A percentile compares a stretch with the other conserved stretches of the same genome.
phyloP scores from a whole-genome alignment of 2,797 vertebrate species.

The Poecilia picta region DNA sequence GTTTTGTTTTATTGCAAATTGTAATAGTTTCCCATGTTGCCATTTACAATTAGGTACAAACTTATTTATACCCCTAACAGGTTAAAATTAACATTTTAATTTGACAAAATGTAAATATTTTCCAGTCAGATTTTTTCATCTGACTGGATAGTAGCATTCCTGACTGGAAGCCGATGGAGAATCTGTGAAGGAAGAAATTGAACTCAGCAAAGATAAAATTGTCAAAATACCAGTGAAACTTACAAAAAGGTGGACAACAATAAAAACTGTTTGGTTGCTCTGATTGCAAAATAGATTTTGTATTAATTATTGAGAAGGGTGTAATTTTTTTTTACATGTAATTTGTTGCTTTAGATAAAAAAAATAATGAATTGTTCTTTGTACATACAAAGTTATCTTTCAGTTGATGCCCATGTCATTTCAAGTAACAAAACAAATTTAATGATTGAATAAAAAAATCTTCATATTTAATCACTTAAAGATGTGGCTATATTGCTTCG shows the following conservation, averaged over 20 bases:
- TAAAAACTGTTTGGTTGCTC: not conserved
- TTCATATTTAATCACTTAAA: not conserved
- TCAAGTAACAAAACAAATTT: not conserved
- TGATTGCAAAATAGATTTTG: not conserved
- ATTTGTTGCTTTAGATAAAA: not conserved
- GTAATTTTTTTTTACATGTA: not conserved
- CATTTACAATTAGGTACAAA: not conserved
- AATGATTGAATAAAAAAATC: not conserved
- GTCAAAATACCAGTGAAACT: not conserved
- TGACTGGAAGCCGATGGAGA: not conserved
- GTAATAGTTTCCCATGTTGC: not conserved
- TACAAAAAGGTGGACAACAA: too few species aligned
- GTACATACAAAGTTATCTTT: not conserved
- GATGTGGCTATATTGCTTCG: too few species aligned
- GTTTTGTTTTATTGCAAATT: not conserved
- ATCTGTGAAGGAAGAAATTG: not conserved
- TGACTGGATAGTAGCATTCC: not conserved
- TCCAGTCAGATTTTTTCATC: not conserved
- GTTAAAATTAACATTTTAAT: not conserved
- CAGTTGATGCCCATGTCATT: not conserved
- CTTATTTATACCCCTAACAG: not conserved
- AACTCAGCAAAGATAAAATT: not conserved
- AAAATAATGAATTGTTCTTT: not conserved
- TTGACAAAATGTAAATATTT: too few species aligned
- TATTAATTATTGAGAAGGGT: not conserved